Evolutionary conservation across 1,140 invertebrate species (phyloP).

Genomic region (Hycleus phaleratus): DNA sequence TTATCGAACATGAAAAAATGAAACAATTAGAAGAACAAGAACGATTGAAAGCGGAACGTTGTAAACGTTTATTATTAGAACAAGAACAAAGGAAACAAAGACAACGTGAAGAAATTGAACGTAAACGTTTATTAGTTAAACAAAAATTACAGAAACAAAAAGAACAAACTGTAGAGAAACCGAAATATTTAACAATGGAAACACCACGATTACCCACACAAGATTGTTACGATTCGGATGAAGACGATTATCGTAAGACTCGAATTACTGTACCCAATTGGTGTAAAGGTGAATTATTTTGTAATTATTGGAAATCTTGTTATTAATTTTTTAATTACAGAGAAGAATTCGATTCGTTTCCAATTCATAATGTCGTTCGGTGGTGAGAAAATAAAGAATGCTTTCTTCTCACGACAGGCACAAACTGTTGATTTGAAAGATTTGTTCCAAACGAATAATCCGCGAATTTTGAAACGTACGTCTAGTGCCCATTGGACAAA

Average conservation of each 20-base stretch:
- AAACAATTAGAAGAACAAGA: slow-evolving; percentile 43
- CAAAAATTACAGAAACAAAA: slow-evolving; percentile 13
- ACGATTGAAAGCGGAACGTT: slow-evolving; percentile 49
- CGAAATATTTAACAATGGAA: slow-evolving; percentile 42
- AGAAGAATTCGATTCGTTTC: not conserved
- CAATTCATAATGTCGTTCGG: not conserved
- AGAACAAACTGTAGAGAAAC: slow-evolving; percentile 28
- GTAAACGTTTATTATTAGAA: slow-evolving; percentile 43
- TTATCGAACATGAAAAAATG: slow-evolving; percentile 45
- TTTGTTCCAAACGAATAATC: slow-evolving; percentile 59
- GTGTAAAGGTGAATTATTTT: slow-evolving; percentile 42
- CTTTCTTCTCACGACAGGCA: slow-evolving; percentile 53
- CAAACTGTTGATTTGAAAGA: slow-evolving; percentile 56
- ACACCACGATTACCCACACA: slow-evolving; percentile 44
- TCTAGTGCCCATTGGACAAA: slow-evolving; percentile 64
- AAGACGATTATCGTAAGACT: slow-evolving; percentile 37
- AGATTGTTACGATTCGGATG: slow-evolving; percentile 49
- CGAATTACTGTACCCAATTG: slow-evolving; percentile 42
- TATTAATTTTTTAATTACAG: no score
- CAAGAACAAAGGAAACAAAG: slow-evolving; percentile 48
- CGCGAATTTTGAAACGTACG: slow-evolving; percentile 54
- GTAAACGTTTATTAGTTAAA: slow-evolving; percentile 39
- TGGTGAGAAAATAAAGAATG: slow-evolving; percentile 41
- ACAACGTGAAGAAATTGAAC: slow-evolving; percentile 45
- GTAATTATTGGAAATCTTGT: not conserved